Conservation (phyloP, 2,113 vertebrate genomes). For the Polypterus bichir region DNA sequence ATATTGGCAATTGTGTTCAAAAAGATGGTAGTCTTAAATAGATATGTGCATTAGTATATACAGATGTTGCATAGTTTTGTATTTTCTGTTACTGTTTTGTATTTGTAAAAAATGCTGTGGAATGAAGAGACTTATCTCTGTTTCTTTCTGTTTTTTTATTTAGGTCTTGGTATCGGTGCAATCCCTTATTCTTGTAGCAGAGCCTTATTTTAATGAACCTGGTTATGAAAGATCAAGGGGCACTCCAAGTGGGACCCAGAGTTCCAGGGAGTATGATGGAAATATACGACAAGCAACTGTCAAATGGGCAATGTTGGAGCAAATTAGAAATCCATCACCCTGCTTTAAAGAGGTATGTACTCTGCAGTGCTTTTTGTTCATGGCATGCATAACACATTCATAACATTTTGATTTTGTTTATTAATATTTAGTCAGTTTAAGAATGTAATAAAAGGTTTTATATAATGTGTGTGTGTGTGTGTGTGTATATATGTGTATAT, state of each 20-base stretch:
- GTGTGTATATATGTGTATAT: too few relatives aligned
- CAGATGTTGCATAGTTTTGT: background rate
- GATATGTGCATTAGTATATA: too few relatives aligned
- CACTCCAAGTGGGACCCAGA: constrained; percentile 91
- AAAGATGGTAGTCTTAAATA: too few relatives aligned
- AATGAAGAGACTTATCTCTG: background rate
- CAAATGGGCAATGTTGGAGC: constrained; percentile 98
- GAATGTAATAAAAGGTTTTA: background rate
- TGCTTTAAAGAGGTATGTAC: constrained; percentile 89
- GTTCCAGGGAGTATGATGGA: constrained; percentile 91
- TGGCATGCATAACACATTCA: background rate
- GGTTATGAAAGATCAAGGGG: constrained; percentile 91
- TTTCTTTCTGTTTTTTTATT: constrained; percentile 7
- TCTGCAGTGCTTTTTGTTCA: background rate
- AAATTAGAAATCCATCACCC: constrained; percentile 87
- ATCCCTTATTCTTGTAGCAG: constrained; percentile 89
- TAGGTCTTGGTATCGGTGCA: constrained; percentile 96
- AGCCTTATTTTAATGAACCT: constrained; percentile 96
- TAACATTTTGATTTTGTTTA: background rate
- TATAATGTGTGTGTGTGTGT: background rate
- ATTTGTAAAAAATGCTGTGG: background rate
- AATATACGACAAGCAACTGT: constrained; percentile 94
- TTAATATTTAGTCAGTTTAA: background rate
- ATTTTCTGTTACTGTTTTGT: background rate
- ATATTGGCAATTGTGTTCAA: too few relatives aligned